Evolutionary conservation across 2,113 vertebrate species (phyloP).

Genomic region (Desmodus rotundus): DNA sequence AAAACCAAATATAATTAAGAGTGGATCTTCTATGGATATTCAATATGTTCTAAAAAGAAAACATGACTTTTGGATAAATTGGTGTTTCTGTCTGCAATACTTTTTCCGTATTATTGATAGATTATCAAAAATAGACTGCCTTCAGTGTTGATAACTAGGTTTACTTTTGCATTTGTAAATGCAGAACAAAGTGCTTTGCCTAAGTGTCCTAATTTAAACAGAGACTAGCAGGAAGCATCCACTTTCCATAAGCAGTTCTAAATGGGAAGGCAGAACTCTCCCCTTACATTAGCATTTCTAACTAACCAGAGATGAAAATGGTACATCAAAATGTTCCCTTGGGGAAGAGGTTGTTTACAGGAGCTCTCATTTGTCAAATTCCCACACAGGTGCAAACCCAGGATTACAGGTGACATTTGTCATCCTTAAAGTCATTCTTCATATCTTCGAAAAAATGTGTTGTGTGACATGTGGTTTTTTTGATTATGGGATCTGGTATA

Average conservation of each 20-base stretch:
- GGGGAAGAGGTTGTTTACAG: neutral
- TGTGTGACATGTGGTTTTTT: neutral
- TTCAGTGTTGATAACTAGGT: neutral
- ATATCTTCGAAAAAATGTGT: neutral
- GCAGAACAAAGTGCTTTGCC: neutral
- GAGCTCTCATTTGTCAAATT: neutral
- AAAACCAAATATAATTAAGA: neutral
- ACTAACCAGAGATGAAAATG: constrained; percentile 38
- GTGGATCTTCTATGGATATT: neutral
- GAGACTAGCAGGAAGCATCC: neutral
- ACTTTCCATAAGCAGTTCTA: neutral
- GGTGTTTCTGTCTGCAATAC: neutral
- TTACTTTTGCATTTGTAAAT: constrained; percentile 9
- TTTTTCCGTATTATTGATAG: neutral
- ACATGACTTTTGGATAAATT: neutral
- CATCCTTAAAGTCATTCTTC: neutral
- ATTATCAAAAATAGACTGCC: neutral
- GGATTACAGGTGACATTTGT: neutral
- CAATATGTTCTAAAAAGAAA: constrained; percentile 22
- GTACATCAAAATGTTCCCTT: neutral
- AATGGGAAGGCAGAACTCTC: constrained; percentile 14
- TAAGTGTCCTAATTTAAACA: neutral
- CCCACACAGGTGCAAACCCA: neutral
- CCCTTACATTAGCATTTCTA: neutral
- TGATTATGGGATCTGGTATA: neutral